Evolutionary conservation across 2,113 vertebrate genomes (phyloP).

Genomic region (Trichomycterus rosablanca): DNA sequence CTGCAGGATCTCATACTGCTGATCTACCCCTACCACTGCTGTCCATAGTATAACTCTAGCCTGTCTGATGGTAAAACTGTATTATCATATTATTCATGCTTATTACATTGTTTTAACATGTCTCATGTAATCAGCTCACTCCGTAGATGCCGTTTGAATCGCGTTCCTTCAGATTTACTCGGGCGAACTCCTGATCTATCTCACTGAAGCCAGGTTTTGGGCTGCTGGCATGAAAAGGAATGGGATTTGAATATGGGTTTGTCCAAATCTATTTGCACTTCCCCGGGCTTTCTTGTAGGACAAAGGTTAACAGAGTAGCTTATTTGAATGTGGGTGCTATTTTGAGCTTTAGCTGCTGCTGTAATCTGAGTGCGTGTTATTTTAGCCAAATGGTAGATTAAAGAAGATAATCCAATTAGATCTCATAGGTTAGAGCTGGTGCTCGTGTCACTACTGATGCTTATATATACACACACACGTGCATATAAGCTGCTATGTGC

Average conservation of each 20-base stretch:
- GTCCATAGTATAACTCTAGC: slow-evolving; percentile 9
- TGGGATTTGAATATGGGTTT: slow-evolving; percentile 2
- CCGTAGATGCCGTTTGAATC: slow-evolving; percentile 1
- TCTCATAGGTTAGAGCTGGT: not conserved
- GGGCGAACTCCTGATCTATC: too few species aligned
- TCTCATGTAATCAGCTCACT: not conserved
- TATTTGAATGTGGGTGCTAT: slow-evolving; percentile 14
- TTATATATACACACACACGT: too few species aligned
- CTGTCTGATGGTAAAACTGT: not conserved
- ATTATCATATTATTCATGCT: not conserved
- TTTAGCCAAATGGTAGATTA: not conserved
- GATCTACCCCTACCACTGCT: slow-evolving; percentile 22
- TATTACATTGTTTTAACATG: not conserved
- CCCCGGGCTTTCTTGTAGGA: too few species aligned
- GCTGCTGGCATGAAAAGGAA: not conserved
- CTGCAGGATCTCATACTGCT: slow-evolving; percentile 36
- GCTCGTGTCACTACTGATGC: too few species aligned
- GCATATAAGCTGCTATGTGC: too few species aligned
- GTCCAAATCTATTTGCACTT: slow-evolving; percentile 15
- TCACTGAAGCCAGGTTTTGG: not conserved
- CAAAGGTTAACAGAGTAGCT: slow-evolving; percentile 18
- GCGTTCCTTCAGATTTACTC: not conserved
- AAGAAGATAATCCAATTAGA: slow-evolving; percentile 1
- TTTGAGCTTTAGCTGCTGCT: slow-evolving; percentile 13
- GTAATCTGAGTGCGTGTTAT: not conserved